A percentile compares a stretch with the other conserved stretches of the same genome.
Evolutionary conservation across 2,797 vertebrate species (phyloP).

Genomic region (Siniperca obscura): DNA sequence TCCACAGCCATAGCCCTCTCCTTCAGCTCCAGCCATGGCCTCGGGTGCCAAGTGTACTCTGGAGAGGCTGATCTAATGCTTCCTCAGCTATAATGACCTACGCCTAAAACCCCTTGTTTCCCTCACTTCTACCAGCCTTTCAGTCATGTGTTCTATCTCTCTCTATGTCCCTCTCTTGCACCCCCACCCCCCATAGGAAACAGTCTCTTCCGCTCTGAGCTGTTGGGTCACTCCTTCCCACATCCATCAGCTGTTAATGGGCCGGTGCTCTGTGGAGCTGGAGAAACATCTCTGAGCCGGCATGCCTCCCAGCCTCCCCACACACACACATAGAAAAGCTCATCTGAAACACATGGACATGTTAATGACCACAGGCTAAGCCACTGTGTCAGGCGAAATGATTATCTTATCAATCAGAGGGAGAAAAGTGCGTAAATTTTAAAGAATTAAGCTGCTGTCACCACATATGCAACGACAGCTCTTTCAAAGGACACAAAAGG

Average conservation of each 20-base stretch:
- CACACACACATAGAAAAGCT: slow-evolving; percentile 26
- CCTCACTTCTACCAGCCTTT: slow-evolving; percentile 52
- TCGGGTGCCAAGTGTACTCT: slow-evolving; percentile 78
- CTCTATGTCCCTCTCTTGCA: slow-evolving; percentile 36
- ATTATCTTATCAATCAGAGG: slow-evolving; percentile 52
- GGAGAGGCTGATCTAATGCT: slow-evolving; percentile 85
- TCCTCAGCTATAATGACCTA: slow-evolving; percentile 81
- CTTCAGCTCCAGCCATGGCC: slow-evolving; percentile 59
- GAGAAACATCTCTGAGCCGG: slow-evolving; percentile 50
- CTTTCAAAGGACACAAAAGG: slow-evolving; percentile 44
- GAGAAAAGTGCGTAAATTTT: slow-evolving; percentile 27
- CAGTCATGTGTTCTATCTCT: slow-evolving; percentile 69
- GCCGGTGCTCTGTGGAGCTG: slow-evolving; percentile 53
- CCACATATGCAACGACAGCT: slow-evolving; percentile 45
- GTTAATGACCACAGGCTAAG: slow-evolving; percentile 52
- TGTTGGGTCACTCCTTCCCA: slow-evolving; percentile 78
- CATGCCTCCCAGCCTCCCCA: slow-evolving; percentile 28
- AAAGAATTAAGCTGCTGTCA: slow-evolving; percentile 37
- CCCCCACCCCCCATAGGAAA: slow-evolving; percentile 78
- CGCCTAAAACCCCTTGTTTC: slow-evolving; percentile 74
- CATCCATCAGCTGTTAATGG: slow-evolving; percentile 86
- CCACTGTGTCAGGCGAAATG: slow-evolving; percentile 40
- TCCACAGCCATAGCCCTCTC: slow-evolving; percentile 49
- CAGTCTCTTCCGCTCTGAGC: slow-evolving; percentile 78
- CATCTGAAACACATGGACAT: slow-evolving; percentile 42